Percentiles rank a stretch among this genome's conserved stretches.
Conservation (phyloP, 1,140 invertebrate species). For the Drosophila willistoni region DNA sequence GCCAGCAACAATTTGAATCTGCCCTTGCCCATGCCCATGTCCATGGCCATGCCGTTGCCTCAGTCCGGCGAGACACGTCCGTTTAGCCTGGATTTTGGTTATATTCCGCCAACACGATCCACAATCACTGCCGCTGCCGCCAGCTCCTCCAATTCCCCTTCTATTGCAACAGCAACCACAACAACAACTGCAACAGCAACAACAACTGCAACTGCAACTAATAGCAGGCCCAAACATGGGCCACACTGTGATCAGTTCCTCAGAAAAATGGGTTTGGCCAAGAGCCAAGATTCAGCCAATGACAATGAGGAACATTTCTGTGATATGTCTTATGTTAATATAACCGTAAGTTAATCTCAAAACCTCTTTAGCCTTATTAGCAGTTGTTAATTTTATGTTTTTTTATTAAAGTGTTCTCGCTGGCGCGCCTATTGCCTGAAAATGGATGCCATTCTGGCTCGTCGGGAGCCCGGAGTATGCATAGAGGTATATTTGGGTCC, state of each 20-base stretch:
- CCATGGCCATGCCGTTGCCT: neutral
- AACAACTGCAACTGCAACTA: constrained; percentile 15
- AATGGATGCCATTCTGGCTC: constrained; percentile 75
- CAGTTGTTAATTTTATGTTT: neutral
- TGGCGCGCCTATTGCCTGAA: constrained; percentile 79
- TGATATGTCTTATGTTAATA: constrained; percentile 82
- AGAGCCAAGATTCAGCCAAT: constrained; percentile 58
- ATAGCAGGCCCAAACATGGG: constrained; percentile 72
- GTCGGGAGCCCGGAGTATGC: constrained; percentile 71
- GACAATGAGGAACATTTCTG: constrained; percentile 83
- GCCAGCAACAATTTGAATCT: neutral
- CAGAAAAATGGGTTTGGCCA: constrained; percentile 81
- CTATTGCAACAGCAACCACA: constrained; percentile 34
- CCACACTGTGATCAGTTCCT: constrained; percentile 83
- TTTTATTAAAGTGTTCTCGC: constrained; percentile 75
- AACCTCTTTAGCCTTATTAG: neutral
- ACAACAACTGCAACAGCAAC: constrained; percentile 26
- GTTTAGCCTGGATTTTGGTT: constrained; percentile 27
- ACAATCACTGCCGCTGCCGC: constrained; percentile 34
- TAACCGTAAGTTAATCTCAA: constrained; percentile 67
- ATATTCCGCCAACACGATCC: constrained; percentile 33
- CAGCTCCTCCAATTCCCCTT: constrained; percentile 15
- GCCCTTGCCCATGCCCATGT: constrained; percentile 8
- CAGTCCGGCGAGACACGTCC: constrained; percentile 46
- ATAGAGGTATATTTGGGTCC: constrained; percentile 83